Percentiles rank a stretch among this genome's conserved stretches.
phyloP scores from a whole-genome alignment of 2,888 invertebrate species.

The Torymus auratus region DNA sequence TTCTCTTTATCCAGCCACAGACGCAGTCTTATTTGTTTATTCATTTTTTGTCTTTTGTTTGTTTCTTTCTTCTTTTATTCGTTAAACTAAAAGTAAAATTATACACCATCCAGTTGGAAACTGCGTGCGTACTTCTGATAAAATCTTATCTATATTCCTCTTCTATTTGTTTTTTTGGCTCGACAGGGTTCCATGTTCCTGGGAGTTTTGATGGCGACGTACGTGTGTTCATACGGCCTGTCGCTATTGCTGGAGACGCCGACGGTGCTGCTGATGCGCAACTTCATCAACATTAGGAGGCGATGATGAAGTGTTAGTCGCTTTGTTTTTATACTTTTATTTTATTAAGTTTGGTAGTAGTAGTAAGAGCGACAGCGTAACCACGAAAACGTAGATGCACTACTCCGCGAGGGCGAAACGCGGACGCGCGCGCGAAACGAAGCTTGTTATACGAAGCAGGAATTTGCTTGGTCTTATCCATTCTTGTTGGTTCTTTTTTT shows the following conservation, averaged over 20 bases:
- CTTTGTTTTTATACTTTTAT: slow-evolving; percentile 5
- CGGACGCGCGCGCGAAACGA: slow-evolving; percentile 14
- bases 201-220: slow-evolving; percentile 70
- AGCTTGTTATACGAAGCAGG: slow-evolving; percentile 19
- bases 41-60: slow-evolving; percentile 1
- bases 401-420: slow-evolving; percentile 10
- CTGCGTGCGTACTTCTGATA: not conserved
- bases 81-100: slow-evolving; percentile 28
- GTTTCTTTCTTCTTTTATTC: not conserved
- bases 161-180: not conserved
- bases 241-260: slow-evolving; percentile 76
- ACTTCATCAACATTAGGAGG: slow-evolving; percentile 59
- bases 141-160: not conserved
- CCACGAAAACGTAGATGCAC: too few species aligned
- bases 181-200: slow-evolving; percentile 58
- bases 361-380: not conserved
- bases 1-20: not conserved
- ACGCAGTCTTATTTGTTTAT: too few species aligned
- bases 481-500: not conserved
- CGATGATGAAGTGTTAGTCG: slow-evolving; percentile 56
- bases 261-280: slow-evolving; percentile 72
- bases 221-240: slow-evolving; percentile 71
- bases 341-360: slow-evolving; percentile 3
- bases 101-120: slow-evolving; percentile 1
- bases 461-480: not conserved